A percentile compares a stretch with the other conserved stretches of the same genome.
phyloP scores from a whole-genome alignment of 2,113 vertebrate species.

The Mesitornis unicolor region DNA sequence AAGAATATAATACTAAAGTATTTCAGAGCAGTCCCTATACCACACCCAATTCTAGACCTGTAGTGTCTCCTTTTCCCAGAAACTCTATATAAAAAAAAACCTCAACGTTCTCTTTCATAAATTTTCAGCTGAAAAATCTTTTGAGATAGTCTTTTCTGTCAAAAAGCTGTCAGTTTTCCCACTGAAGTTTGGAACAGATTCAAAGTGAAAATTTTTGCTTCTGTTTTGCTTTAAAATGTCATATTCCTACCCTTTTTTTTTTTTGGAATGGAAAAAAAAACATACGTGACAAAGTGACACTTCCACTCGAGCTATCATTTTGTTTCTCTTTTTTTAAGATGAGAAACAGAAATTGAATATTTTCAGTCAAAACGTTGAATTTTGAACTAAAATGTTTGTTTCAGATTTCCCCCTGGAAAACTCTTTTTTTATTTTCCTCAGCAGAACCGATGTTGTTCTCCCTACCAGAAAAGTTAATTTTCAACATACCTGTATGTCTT shows the following conservation, averaged over 20 bases:
- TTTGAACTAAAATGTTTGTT: conserved; percentile 9
- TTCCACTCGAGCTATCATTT: conserved; percentile 18
- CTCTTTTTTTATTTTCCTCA: rapidly evolving
- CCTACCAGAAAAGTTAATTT: not conserved
- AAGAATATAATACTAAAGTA: not conserved
- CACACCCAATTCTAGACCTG: not conserved
- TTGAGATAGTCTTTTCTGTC: conserved; percentile 5
- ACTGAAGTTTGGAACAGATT: conserved; percentile 27
- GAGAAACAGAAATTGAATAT: conserved; percentile 7
- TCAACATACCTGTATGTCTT: not conserved
- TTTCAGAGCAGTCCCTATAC: not conserved
- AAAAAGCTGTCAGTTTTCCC: conserved; percentile 44
- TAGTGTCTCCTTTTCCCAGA: not conserved
- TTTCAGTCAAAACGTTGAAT: conserved; percentile 7
- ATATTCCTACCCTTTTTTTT: not conserved
- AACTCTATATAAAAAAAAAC: not conserved
- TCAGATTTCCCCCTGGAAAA: not conserved
- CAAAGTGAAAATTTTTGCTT: conserved; percentile 11
- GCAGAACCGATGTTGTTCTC: not conserved
- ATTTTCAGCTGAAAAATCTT: conserved; percentile 33
- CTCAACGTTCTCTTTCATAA: not conserved
- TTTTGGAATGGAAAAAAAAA: not conserved
- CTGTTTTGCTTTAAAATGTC: conserved; percentile 35
- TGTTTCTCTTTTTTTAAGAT: not conserved
- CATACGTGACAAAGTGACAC: not conserved